These are phyloP conservation scores for Melanchra persicariae DNA, from an alignment of 2,888 invertebrate genomes.

Conservation along the genomic window DNA sequence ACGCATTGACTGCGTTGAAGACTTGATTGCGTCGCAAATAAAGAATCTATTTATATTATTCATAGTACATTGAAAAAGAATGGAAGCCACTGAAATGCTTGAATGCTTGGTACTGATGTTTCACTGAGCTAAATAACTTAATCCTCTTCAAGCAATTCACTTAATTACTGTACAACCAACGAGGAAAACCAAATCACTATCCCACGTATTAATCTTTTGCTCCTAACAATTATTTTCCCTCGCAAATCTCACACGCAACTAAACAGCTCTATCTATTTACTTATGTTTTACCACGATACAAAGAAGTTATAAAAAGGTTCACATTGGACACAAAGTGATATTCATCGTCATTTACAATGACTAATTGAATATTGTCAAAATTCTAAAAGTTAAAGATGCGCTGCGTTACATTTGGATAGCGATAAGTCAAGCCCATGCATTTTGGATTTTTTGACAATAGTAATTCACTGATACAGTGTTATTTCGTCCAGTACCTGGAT, in stretches of 20 bases:
- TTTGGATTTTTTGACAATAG: too few relatives aligned
- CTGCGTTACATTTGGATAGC: too few relatives aligned
- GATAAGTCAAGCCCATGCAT: too few relatives aligned
- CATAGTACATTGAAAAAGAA: background rate
- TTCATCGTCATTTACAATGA: background rate
- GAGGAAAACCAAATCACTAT: conserved; percentile 48
- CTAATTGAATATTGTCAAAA: background rate
- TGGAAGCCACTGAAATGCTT: background rate
- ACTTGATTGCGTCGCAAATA: too few relatives aligned
- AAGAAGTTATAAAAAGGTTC: background rate
- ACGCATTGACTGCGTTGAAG: too few relatives aligned
- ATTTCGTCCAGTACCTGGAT: too few relatives aligned
- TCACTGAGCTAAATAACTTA: background rate
- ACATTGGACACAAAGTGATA: background rate
- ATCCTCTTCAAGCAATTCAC: conserved; percentile 20
- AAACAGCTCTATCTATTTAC: conserved; percentile 62
- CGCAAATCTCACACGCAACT: conserved; percentile 65
- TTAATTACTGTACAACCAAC: conserved; percentile 32
- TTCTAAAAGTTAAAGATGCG: too few relatives aligned
- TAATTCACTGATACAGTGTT: too few relatives aligned
- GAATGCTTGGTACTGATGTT: background rate
- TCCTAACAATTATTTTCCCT: conserved; percentile 61
- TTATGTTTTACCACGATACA: conserved; percentile 15
- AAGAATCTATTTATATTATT: too few relatives aligned
- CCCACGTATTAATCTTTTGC: conserved; percentile 55